Base-by-base conservation (phyloP, 2,888 invertebrate species). In the Argyra leucocephala region DNA sequence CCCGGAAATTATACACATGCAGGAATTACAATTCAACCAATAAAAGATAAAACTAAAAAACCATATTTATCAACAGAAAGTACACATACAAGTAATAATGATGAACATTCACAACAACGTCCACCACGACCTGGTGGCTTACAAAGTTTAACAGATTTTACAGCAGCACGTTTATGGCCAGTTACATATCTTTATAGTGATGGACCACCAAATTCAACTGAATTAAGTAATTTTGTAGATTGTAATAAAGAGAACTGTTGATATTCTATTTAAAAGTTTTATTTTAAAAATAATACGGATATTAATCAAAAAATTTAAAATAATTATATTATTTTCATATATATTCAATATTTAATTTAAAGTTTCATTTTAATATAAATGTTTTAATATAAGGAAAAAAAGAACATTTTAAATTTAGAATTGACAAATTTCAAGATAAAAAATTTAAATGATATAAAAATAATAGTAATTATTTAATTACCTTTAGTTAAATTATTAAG, bases 181-280 rank as follows among this genome's bases (percentile, higher is more conserved):
- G 87, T 92, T 22, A 88, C 90, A 0, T 93, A 91, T 75, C 82
- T 92, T 0, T 92, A 93, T 73, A 86, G 87, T 75, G 87, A 88
- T 67, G 85, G 87, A 48, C 92, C 93, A 4, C 91, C 91, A 1
- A 90, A 90, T 74, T 83, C 85, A 70, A 87, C 87, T 5, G 79
- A 80, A 67, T 75, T 80, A 73, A 80, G 78, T 70, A 79, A 79
- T 73, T 79, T 79, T 63, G 79, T 81, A 65, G 79, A 80, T 71
- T 79, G 80, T 71, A 80, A 79, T 70, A 80, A 79, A 69, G 80
- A 80, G 70, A 75, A 73, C 65, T 80, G 80, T 71, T 80, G 76
- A 71, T 58, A 48, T 63, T 15, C 48, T 36, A 66, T 22, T 58
- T 24, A 48, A 48, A 15, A 15, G 10, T 31, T 31, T 31, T 31